Percentiles rank a stretch among this genome's conserved stretches.
Evolutionary conservation across 1,140 invertebrate species (phyloP).

Genomic region (Saccostrea cuccullata): DNA sequence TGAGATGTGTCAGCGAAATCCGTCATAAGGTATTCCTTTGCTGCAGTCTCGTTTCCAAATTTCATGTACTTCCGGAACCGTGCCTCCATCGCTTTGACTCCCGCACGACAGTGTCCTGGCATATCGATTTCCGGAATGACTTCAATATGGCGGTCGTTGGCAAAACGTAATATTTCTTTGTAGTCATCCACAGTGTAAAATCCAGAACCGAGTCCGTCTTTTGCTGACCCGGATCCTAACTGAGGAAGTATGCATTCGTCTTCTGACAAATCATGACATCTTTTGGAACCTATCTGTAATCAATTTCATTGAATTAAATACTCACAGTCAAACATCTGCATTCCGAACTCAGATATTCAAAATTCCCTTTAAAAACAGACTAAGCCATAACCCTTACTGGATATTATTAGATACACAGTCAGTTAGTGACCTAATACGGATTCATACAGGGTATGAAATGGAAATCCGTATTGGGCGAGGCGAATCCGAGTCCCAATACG

Average conservation of each 20-base stretch:
- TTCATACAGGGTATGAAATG: too few species aligned
- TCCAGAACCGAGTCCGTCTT: constrained; percentile 62
- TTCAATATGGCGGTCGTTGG: constrained; percentile 68
- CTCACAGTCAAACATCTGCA: too few species aligned
- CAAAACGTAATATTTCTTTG: constrained; percentile 69
- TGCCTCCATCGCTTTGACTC: constrained; percentile 71
- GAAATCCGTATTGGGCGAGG: too few species aligned
- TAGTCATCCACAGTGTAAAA: constrained; percentile 72
- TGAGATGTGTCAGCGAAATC: constrained; percentile 69
- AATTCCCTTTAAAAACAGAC: too few species aligned
- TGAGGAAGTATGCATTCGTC: constrained; percentile 62
- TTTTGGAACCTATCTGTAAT: constrained; percentile 68
- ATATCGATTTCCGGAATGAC: constrained; percentile 77
- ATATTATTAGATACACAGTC: too few species aligned
- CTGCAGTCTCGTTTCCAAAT: constrained; percentile 53
- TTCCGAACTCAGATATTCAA: too few species aligned
- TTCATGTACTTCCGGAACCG: constrained; percentile 54
- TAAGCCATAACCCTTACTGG: too few species aligned
- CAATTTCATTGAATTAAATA: too few species aligned
- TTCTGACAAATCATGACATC: constrained; percentile 70
- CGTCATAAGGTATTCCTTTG: constrained; percentile 63
- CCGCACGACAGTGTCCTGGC: constrained; percentile 74
- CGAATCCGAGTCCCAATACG: too few species aligned
- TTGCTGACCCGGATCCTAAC: constrained; percentile 70
- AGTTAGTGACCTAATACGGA: too few species aligned